Conservation (phyloP, 2,113 vertebrate species). For the Ciconia stormi region DNA sequence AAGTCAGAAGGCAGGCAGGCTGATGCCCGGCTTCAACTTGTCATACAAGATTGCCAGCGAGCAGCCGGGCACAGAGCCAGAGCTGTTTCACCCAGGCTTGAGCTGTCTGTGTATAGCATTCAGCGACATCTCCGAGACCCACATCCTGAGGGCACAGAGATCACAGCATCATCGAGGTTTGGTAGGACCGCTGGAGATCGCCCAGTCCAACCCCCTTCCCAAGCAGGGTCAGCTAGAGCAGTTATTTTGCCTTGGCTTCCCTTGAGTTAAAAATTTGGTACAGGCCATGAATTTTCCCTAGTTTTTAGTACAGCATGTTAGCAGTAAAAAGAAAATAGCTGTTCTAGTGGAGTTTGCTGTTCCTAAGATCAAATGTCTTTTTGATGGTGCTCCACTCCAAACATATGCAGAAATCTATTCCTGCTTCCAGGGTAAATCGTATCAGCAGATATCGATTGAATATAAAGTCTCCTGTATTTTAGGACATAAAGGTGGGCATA, state of each 20-base stretch:
- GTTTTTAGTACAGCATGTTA: neutral
- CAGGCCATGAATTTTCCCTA: neutral
- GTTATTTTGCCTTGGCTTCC: neutral
- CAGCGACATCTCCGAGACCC: accelerated
- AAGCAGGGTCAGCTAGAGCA: neutral
- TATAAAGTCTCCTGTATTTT: neutral
- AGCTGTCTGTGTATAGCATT: accelerated
- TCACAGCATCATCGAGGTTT: too few species aligned
- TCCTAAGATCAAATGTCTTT: neutral
- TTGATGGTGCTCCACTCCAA: neutral
- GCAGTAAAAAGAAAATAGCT: neutral
- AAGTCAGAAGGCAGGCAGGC: neutral
- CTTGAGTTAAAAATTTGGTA: neutral
- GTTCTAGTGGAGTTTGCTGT: neutral
- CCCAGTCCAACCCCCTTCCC: neutral
- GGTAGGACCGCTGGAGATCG: neutral
- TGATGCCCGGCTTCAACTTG: neutral
- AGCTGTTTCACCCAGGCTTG: neutral
- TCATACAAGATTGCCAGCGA: neutral
- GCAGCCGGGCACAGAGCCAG: neutral
- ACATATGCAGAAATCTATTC: neutral
- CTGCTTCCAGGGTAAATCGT: neutral
- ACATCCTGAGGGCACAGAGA: accelerated
- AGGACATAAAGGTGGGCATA: neutral
- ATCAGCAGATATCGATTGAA: neutral